These are phyloP conservation scores for Pollicipes pollicipes DNA, from an alignment of 1,140 invertebrate species.

Conservation along the genomic window DNA sequence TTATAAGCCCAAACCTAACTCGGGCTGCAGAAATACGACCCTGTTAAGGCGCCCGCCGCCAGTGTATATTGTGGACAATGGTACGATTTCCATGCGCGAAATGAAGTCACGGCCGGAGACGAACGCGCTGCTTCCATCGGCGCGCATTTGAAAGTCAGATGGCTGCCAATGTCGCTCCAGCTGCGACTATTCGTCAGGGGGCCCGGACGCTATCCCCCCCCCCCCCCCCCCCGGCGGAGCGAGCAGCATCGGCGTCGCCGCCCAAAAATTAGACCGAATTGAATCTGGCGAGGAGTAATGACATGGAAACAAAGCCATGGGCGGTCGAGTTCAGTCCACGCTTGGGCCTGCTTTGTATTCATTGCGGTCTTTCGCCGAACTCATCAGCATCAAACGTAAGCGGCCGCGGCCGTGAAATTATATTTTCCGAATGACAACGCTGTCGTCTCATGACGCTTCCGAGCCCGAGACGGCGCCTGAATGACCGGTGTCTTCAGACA, in stretches of 20 bases:
- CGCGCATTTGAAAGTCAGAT: not conserved
- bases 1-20: not conserved
- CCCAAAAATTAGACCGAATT: not conserved
- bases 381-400: not conserved
- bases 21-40: not conserved
- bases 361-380: not conserved
- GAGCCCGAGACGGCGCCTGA: not conserved
- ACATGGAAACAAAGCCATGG: not conserved
- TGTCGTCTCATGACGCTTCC: not conserved
- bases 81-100: not conserved
- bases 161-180: not conserved
- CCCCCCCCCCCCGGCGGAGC: no score
- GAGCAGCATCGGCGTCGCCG: not conserved
- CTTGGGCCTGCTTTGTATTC: not conserved
- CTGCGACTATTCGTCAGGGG: not conserved
- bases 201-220: no score
- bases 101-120: not conserved
- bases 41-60: not conserved
- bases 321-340: not conserved
- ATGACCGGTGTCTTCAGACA: no score
- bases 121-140: not conserved
- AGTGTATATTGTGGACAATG: not conserved
- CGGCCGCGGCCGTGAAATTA: not conserved
- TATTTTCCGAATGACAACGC: not conserved
- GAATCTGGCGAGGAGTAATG: conserved; percentile 3